Percentiles rank a stretch among this genome's conserved stretches.
These are phyloP conservation scores for Clusia tigrina DNA, from an alignment of 2,888 invertebrate genomes.

Conservation along the genomic window DNA sequence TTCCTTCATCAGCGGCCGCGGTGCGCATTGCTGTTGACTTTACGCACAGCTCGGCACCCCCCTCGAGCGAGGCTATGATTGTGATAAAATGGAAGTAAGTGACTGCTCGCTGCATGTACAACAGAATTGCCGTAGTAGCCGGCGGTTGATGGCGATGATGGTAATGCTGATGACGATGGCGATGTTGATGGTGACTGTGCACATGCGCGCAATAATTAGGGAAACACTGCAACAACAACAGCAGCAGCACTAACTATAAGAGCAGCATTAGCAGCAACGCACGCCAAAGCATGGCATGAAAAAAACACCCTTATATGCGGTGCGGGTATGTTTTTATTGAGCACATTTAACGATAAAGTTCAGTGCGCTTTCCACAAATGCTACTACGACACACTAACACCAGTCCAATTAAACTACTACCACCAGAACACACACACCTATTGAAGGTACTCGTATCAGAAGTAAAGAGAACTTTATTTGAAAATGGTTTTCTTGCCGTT, in stretches of 20 bases:
- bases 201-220: slow-evolving; percentile 56
- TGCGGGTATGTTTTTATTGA: slow-evolving; percentile 40
- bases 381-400: too few species aligned
- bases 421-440: background rate
- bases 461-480: slow-evolving; percentile 19
- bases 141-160: slow-evolving; percentile 2
- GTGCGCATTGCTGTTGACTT: background rate
- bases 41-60: background rate
- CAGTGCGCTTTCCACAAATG: slow-evolving; percentile 29
- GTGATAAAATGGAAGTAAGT: too few species aligned
- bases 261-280: slow-evolving; percentile 7
- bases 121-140: background rate
- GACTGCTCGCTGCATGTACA: too few species aligned
- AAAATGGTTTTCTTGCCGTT: slow-evolving; percentile 15
- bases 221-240: slow-evolving; percentile 29
- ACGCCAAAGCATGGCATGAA: slow-evolving; percentile 7
- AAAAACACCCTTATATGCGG: slow-evolving; percentile 44
- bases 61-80: too few species aligned
- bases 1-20: slow-evolving; percentile 13
- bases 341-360: slow-evolving; percentile 26
- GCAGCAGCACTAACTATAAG: slow-evolving; percentile 3
- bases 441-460: background rate
- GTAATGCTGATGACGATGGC: slow-evolving; percentile 18
- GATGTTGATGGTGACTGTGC: slow-evolving; percentile 37
- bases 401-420: too few species aligned